Conservation (phyloP, 2,113 vertebrate genomes). For the Tiliqua scincoides region DNA sequence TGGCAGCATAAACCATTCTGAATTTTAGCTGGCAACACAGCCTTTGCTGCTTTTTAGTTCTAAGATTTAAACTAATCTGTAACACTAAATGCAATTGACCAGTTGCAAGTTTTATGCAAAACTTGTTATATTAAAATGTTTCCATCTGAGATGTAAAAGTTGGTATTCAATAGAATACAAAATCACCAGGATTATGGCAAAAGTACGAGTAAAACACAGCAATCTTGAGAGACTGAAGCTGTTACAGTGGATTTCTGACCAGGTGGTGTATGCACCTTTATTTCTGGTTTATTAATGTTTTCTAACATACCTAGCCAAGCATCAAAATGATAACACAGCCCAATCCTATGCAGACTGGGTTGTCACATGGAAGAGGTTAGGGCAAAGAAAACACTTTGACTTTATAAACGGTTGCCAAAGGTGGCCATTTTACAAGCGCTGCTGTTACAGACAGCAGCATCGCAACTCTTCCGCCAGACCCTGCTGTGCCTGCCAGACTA, state of each 20-base stretch:
- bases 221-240: not conserved
- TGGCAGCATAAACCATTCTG: slow-evolving; percentile 67
- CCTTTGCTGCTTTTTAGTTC: not conserved
- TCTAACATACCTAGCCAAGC: not conserved
- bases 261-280: not conserved
- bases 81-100: not conserved
- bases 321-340: not conserved
- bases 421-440: too few relatives aligned
- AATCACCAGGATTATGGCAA: fast-evolving
- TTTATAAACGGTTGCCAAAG: too few relatives aligned
- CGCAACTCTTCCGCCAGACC: too few relatives aligned
- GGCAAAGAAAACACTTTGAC: too few relatives aligned
- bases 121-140: not conserved
- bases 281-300: not conserved
- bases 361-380: too few relatives aligned
- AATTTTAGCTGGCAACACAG: not conserved
- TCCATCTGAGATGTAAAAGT: not conserved
- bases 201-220: not conserved
- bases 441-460: too few relatives aligned
- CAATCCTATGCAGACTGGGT: too few relatives aligned
- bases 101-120: not conserved
- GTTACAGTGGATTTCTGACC: not conserved
- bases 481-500: too few relatives aligned
- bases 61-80: not conserved
- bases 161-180: slow-evolving; percentile 3